Base-by-base conservation (phyloP, 1,140 invertebrate species). In the Parasteatoda tepidariorum region DNA sequence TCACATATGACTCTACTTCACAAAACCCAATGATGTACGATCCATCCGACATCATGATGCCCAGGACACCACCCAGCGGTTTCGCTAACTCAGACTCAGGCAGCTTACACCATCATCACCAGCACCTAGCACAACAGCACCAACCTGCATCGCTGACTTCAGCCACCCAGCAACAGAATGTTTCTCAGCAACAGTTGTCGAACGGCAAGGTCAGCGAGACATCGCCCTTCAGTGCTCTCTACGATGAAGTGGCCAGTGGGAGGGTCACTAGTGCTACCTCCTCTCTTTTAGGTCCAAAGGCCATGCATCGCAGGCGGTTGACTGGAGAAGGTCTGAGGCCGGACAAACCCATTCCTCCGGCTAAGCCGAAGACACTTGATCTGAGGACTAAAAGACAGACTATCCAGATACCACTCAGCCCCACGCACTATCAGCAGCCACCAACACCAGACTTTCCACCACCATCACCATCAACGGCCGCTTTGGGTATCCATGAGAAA, bases 381-480 rank as follows among this genome's bases (percentile, higher is more conserved):
- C 26, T 85, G 31, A 70, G 66, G 76, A 84, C 66, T 55, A 85
- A 85, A 48, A 28, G 85, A 64, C 73, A 84, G 85, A 85, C 87
- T 92, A 61, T 84, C 9, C 68, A 85, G 28, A 82, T 87, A n/a
- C 92, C 92, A 1, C 89, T 92, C 67, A 96, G 95, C 85, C 96
- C 96, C 2, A 95, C 95, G 5, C 94, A 96, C 87, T 97, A 97
- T 87, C 92, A 93, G 66, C 96, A 97, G 89, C 96, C 96, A 4
- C 95, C 96, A 0, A 98, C 96, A 3, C 96, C 96, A 0, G 96
- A 98, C 87, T 95, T 97, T 90, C 95, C 96, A 4, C 97, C 97
- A 6, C 97, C 97, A 0, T 95, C 95, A n/a, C 95, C 96, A 6
- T 91, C 93, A 85, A 95, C 96, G 86, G 96, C 97, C 0, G 94